Evolutionary conservation across 1,140 invertebrate genomes (phyloP), one percentile per base, ranked within the genome.

Genomic region (Lanistes nyassanus): DNA sequence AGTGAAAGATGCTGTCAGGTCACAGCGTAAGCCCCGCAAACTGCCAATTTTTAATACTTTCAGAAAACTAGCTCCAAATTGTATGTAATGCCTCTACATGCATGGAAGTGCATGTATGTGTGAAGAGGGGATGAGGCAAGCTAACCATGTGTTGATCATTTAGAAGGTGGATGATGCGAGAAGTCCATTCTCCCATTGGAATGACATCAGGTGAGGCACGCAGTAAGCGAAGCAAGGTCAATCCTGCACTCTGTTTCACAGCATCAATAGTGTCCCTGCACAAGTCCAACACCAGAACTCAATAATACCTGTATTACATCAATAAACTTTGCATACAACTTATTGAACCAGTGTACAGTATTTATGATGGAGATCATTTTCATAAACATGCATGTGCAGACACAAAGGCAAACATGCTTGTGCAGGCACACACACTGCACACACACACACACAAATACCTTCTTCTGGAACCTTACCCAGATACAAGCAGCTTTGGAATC

Each of bases 231-330:
- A 99, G 90, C 66, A 99, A 91, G 88, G 98, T 99, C 3, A 99
- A 91, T 58, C 98, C 98, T 79, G 98, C 98, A 83, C 97, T 99
- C 91, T 99, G 98, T 90, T 99, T 99, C 1, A 99, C 98, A 65
- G 98, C 96, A 91, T 99, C 98, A 93, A 99, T 99, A 4, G 98
- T 99, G 89, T 99, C 98, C 29, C 98, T 96, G 85, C 34, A 90
- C 89, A 64, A 79, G 80, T 58, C 64, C 16, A 69, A 66, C 5
- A 47, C 9, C 42, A 47, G 42, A 47, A 47, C 42, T 47, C 42
- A 47, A 47, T 47, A 47, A 47, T 47, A 16, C 9, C 26, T 26
- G 0, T 13, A 76, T 2, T 11, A 56, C 31, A 7, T 37, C 3
- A 1, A 29, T 53, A 23, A 29, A n/a, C 11, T 70, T 70, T 51